These are phyloP conservation scores for Aurelia aurita complex sp. Pacific DNA, from an alignment of 30 jellyfish, hydroid and myxozoan genomes.

Conservation along the genomic window DNA sequence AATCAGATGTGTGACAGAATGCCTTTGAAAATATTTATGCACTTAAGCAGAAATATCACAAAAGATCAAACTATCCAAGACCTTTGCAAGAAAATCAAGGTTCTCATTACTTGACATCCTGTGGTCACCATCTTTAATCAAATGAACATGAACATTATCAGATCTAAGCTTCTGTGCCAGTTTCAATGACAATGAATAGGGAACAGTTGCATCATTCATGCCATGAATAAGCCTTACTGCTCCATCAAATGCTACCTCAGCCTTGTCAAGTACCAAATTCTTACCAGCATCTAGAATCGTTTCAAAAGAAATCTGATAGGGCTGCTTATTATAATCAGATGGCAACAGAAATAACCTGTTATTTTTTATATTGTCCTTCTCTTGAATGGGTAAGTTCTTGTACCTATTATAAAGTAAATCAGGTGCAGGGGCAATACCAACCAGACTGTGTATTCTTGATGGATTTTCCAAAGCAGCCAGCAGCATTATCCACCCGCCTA, in stretches of 20 bases:
- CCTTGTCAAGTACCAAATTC: constrained; percentile 27
- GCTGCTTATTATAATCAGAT: constrained; percentile 25
- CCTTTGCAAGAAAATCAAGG: constrained; percentile 29
- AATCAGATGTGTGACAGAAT: too few relatives aligned
- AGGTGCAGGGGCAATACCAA: constrained; percentile 84
- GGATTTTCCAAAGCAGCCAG: constrained; percentile 71
- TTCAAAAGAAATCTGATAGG: constrained; percentile 27
- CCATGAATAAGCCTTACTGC: constrained; percentile 78
- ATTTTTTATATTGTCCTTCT: constrained; percentile 18
- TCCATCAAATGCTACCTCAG: constrained; percentile 49
- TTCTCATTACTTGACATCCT: constrained; percentile 31
- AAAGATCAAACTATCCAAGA: constrained; percentile 18
- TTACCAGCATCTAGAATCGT: constrained; percentile 44
- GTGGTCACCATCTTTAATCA: constrained; percentile 73
- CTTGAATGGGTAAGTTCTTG: constrained; percentile 22
- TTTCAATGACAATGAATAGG: constrained; percentile 56
- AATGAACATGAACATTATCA: constrained; percentile 38
- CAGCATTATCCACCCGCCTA: constrained; percentile 81
- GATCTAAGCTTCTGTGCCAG: constrained; percentile 56
- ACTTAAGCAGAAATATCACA: too few relatives aligned
- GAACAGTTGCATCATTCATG: constrained; percentile 74
- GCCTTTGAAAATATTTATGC: too few relatives aligned
- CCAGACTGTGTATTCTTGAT: constrained; percentile 48
- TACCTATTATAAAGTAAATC: constrained; percentile 67
- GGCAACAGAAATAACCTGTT: constrained; percentile 39